Percentiles rank a stretch among this genome's conserved stretches.
Conservation (phyloP, 2,797 vertebrate species). For the Sebastes vulpes region DNA sequence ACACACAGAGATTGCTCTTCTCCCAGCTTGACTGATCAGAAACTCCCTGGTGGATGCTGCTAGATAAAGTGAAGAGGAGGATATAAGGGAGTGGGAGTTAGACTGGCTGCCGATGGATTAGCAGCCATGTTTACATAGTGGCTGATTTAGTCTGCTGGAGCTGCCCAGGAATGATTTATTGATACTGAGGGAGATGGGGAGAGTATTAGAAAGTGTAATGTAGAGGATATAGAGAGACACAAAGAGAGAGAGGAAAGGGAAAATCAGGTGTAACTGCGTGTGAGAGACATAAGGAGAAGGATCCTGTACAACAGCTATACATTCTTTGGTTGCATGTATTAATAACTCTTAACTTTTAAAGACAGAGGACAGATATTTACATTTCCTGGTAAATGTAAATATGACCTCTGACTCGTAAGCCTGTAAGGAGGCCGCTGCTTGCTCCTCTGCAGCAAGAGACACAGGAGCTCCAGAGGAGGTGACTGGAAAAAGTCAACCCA, state of each 20-base stretch:
- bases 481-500: constrained; percentile 63
- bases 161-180: constrained; percentile 73
- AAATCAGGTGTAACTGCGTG: constrained; percentile 16
- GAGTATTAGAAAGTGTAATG: constrained; percentile 48
- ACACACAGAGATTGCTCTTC: constrained; percentile 50
- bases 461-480: constrained; percentile 19
- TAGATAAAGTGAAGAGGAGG: constrained; percentile 71
- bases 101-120: constrained; percentile 74
- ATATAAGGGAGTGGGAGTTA: constrained; percentile 60
- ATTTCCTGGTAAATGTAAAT: not conserved
- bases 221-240: constrained; percentile 28
- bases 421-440: not conserved
- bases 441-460: constrained; percentile 33
- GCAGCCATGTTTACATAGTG: constrained; percentile 76
- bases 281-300: not conserved
- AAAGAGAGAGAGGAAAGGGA: not conserved
- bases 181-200: constrained; percentile 50
- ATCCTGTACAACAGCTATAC: constrained; percentile 1
- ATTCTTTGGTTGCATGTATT: constrained; percentile 4
- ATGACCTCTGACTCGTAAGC: not conserved
- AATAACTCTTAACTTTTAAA: not conserved
- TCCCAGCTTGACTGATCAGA: constrained; percentile 68
- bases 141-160: constrained; percentile 67
- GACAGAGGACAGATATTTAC: not conserved
- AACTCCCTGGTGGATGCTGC: constrained; percentile 60